Evolutionary conservation across 2,797 vertebrate species (phyloP).

Genomic region (Xenops minutus): DNA sequence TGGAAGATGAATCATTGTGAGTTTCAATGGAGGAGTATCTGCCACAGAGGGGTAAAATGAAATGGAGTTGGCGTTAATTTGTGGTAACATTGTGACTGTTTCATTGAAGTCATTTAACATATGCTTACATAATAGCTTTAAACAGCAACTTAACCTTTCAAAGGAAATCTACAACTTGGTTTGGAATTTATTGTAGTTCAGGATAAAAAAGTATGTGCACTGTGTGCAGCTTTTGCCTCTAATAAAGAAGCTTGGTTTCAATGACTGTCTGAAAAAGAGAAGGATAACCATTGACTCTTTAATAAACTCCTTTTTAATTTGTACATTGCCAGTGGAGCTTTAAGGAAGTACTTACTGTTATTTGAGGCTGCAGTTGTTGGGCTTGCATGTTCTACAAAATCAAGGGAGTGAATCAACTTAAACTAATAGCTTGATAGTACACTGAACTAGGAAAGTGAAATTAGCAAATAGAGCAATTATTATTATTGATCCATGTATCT

Average conservation of each 20-base stretch:
- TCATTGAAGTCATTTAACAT: not conserved
- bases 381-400: not conserved
- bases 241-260: not conserved
- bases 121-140: slow-evolving; percentile 33
- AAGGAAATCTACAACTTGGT: not conserved
- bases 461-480: not conserved
- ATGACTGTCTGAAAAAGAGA: not conserved
- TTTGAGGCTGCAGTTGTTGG: not conserved
- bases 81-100: not conserved
- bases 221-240: not conserved
- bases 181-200: not conserved
- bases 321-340: not conserved
- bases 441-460: not conserved
- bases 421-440: not conserved
- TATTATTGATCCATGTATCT: not conserved
- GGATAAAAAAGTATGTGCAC: not conserved
- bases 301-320: not conserved
- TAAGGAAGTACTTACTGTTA: not conserved
- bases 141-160: slow-evolving; percentile 41
- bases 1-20: not conserved
- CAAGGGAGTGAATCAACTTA: not conserved
- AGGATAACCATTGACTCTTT: not conserved
- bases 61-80: not conserved
- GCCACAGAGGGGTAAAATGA: not conserved
- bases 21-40: slow-evolving; percentile 30